Conservation (phyloP, 2,113 vertebrate genomes). For the Lota lota region DNA sequence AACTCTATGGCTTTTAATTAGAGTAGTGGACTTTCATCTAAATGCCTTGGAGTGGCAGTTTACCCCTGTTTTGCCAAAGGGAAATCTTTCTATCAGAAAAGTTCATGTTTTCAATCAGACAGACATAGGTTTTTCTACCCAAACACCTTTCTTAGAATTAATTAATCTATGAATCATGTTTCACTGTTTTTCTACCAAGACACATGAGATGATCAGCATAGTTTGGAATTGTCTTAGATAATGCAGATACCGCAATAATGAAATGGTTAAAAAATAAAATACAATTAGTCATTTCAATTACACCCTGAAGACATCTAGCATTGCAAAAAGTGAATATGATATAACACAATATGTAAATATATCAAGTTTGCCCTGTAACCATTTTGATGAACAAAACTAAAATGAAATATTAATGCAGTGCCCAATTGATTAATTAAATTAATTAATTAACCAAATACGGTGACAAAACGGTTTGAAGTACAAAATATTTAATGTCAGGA, state of each 20-base stretch:
- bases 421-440: no score
- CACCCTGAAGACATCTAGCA: no score
- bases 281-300: no score
- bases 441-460: no score
- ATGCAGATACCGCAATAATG: not conserved
- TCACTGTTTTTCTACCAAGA: conserved; percentile 23
- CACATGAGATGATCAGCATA: not conserved
- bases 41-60: conserved; percentile 65
- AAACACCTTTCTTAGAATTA: conserved; percentile 50
- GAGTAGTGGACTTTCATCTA: conserved; percentile 31
- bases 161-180: conserved; percentile 47
- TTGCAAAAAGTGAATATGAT: no score
- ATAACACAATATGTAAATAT: no score
- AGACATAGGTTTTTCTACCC: conserved; percentile 54
- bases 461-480: no score
- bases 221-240: no score
- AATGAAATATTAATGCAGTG: no score
- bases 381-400: no score
- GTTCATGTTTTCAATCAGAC: conserved; percentile 39
- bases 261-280: not conserved
- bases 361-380: no score
- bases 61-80: conserved; percentile 71
- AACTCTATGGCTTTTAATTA: conserved; percentile 21
- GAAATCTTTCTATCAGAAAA: conserved; percentile 63
- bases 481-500: no score